A percentile compares a stretch with the other conserved stretches of the same genome.
phyloP scores from a whole-genome alignment of 2,797 vertebrate genomes.

The Centropyge bicolor region DNA sequence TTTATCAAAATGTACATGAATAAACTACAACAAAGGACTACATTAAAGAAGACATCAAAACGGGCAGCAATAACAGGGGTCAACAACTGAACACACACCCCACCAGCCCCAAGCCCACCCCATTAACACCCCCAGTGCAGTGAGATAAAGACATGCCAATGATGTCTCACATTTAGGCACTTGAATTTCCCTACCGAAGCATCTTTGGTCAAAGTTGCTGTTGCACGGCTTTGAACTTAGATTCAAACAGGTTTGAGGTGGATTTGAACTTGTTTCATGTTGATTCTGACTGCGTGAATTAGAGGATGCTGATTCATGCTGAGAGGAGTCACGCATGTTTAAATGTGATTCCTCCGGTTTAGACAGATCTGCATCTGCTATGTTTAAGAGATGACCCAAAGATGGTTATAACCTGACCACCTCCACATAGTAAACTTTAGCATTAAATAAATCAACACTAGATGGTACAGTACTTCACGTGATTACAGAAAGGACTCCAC shows the following conservation, averaged over 20 bases:
- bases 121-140: constrained; percentile 76
- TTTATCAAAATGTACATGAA: constrained; percentile 83
- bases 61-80: constrained; percentile 81
- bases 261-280: constrained; percentile 45
- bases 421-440: constrained; percentile 73
- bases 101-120: constrained; percentile 65
- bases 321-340: constrained; percentile 19
- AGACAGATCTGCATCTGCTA: constrained; percentile 43
- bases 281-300: constrained; percentile 39
- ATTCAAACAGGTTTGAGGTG: constrained; percentile 62
- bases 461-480: constrained; percentile 81
- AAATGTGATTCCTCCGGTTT: constrained; percentile 22
- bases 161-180: constrained; percentile 87
- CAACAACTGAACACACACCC: constrained; percentile 76
- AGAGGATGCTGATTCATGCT: constrained; percentile 36
- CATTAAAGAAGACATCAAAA: constrained; percentile 85
- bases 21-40: constrained; percentile 82
- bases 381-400: constrained; percentile 73
- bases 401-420: constrained; percentile 75
- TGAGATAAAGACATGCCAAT: constrained; percentile 80
- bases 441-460: constrained; percentile 76
- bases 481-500: constrained; percentile 82
- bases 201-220: constrained; percentile 86
- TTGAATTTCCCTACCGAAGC: constrained; percentile 84
- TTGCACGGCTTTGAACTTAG: constrained; percentile 59